Base-by-base conservation (phyloP, 1,140 invertebrate species). In the Cydia splendana region DNA sequence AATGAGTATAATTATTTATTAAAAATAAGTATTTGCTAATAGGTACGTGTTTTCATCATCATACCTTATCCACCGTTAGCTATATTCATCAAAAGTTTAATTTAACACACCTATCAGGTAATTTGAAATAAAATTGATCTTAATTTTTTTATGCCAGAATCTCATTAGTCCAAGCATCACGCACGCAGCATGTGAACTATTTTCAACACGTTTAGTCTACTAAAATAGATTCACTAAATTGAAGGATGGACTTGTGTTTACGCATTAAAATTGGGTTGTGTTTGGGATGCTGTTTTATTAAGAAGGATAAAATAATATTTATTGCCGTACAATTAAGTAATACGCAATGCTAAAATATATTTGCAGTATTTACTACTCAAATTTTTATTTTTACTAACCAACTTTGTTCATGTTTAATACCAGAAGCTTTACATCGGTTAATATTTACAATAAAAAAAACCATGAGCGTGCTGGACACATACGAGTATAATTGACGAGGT, bases 211-310 rank as follows among this genome's bases (percentile, higher is more conserved):
- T 71, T 71, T 12, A 71, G 67, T 71, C 34, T 10, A 71, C 67
- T 71, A 38, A 38, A 34, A 71, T 42, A 38, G 67, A 38, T 71
- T 71, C 38, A 45, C 30, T 71, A 71, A 42, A 71, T 24, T 42
- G 67, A 45, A 34, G 28, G 34, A 38, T 18, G 67, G 38, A 71
- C 30, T 71, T 38, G 15, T 42, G 34, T 71, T 42, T 45, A 71
- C 34, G 7, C 6, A 9, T 42, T 45, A 71, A 38, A 71, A 45
- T 71, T 45, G 67, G 67, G 67, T 71, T 71, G 34, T 15, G 30
- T 62, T 53, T 53, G n/a, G 51, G 7, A n/a, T 53, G n/a, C 51
- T 53, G 45, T 4, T 15, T 45, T 45, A 45, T 10, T 48, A 13
- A 2, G 45, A 48, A 48, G 45, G 45, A 48, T 4, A 48, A 48